Conservation (phyloP, 2,113 vertebrate genomes). For the Trichomycterus rosablanca region DNA sequence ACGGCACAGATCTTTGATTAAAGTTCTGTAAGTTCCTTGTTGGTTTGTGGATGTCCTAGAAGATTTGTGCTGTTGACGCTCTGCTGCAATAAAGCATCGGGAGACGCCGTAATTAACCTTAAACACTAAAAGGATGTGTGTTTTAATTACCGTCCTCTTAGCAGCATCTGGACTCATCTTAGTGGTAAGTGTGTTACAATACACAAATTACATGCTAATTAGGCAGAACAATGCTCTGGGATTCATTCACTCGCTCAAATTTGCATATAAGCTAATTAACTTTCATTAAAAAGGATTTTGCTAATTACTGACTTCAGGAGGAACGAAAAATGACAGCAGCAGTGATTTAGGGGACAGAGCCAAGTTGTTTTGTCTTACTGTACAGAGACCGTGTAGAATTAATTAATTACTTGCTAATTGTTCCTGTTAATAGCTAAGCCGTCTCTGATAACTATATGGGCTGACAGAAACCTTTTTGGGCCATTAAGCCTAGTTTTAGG, state of each 20-base stretch:
- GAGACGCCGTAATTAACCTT: slow-evolving; percentile 67
- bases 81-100: slow-evolving; percentile 52
- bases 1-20: slow-evolving; percentile 67
- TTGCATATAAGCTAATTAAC: slow-evolving; percentile 67
- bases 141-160: slow-evolving; percentile 66
- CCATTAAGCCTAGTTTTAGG: no score
- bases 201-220: slow-evolving; percentile 67
- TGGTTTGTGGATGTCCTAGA: slow-evolving; percentile 64
- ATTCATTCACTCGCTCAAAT: slow-evolving; percentile 56
- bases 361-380: no score
- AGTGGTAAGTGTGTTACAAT: slow-evolving; percentile 51
- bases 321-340: no score
- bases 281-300: slow-evolving; percentile 45
- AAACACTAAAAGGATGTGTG: slow-evolving; percentile 57
- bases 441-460: no score
- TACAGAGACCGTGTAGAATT: no score
- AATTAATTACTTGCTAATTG: no score
- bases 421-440: no score
- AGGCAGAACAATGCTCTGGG: slow-evolving; percentile 56
- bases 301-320: no score
- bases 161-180: slow-evolving; percentile 48
- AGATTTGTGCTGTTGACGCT: slow-evolving; percentile 56
- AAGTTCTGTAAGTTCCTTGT: slow-evolving; percentile 59
- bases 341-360: no score
- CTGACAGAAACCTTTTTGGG: no score